A percentile compares a stretch with the other conserved stretches of the same genome.
These are phyloP conservation scores for Lithobates pipiens DNA, from an alignment of 2,797 vertebrate genomes.

Conservation along the genomic window DNA sequence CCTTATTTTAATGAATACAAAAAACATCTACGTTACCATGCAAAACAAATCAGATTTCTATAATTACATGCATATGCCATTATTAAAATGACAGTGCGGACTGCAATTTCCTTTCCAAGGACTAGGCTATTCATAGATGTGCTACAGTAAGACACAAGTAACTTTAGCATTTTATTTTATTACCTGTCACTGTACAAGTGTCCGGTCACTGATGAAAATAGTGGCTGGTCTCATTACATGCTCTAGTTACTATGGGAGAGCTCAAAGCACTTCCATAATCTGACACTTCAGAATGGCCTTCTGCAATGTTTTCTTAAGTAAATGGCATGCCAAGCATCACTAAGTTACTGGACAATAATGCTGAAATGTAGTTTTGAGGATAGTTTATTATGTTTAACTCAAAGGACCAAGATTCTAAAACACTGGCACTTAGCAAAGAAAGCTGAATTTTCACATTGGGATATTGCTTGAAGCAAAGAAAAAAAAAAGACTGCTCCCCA, in stretches of 20 bases:
- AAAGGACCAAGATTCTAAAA: neutral
- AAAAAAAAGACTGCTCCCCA: neutral
- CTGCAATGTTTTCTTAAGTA: slow-evolving; percentile 38
- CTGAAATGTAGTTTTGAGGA: slow-evolving; percentile 29
- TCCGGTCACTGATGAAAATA: slow-evolving; percentile 38
- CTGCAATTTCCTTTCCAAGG: slow-evolving; percentile 2
- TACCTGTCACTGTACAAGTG: slow-evolving; percentile 44
- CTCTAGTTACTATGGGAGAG: slow-evolving; percentile 19
- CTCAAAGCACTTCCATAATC: slow-evolving; percentile 24
- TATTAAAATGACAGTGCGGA: neutral
- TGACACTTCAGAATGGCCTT: slow-evolving; percentile 14
- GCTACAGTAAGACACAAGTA: slow-evolving; percentile 1
- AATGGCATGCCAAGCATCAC: slow-evolving; percentile 29
- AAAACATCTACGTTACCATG: neutral
- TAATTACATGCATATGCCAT: slow-evolving; percentile 18
- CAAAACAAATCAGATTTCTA: neutral
- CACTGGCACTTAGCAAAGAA: neutral
- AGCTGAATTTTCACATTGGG: neutral
- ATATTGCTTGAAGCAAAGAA: neutral
- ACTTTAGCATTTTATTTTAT: slow-evolving; percentile 38
- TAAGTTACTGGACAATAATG: slow-evolving; percentile 35
- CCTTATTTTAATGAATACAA: neutral
- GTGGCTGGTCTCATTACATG: slow-evolving; percentile 46
- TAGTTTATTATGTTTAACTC: slow-evolving; percentile 5
- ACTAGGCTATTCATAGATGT: neutral